These are phyloP conservation scores for Andrena fulva DNA, from an alignment of 2,888 invertebrate species.

Conservation along the genomic window DNA sequence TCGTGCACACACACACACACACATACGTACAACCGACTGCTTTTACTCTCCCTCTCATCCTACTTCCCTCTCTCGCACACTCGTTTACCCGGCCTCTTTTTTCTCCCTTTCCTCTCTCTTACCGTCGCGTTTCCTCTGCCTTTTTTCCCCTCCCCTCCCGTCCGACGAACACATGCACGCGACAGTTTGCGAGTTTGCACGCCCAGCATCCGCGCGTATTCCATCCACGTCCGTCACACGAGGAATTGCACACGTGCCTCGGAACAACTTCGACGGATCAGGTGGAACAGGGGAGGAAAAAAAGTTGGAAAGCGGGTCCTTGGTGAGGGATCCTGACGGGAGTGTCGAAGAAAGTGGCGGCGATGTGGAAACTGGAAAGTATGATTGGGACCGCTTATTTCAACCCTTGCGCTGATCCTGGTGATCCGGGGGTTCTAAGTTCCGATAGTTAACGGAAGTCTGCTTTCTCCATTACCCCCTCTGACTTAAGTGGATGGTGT, in stretches of 20 bases:
- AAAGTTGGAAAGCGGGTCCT: constrained; percentile 6
- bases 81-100: constrained; percentile 2
- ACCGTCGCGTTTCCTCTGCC: constrained; percentile 40
- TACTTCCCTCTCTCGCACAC: constrained; percentile 27
- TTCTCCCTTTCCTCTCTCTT: constrained; percentile 21
- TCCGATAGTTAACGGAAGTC: no score
- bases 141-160: constrained; percentile 8
- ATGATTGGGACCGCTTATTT: neutral
- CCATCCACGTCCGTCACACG: constrained; percentile 59
- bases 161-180: neutral
- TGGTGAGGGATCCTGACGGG: constrained; percentile 7
- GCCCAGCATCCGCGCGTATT: constrained; percentile 46
- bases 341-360: constrained; percentile 1
- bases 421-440: no score
- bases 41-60: constrained; percentile 45
- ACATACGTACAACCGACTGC: constrained; percentile 10
- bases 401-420: no score
- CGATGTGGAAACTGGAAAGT: neutral
- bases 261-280: constrained; percentile 23
- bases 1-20: constrained; percentile 17
- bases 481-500: no score
- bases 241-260: constrained; percentile 50
- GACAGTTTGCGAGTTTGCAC: constrained; percentile 27
- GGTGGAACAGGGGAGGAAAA: neutral
- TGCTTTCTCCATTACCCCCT: no score